Base-by-base conservation (phyloP, 2,888 invertebrate genomes). In the Slavum lentiscoides region DNA sequence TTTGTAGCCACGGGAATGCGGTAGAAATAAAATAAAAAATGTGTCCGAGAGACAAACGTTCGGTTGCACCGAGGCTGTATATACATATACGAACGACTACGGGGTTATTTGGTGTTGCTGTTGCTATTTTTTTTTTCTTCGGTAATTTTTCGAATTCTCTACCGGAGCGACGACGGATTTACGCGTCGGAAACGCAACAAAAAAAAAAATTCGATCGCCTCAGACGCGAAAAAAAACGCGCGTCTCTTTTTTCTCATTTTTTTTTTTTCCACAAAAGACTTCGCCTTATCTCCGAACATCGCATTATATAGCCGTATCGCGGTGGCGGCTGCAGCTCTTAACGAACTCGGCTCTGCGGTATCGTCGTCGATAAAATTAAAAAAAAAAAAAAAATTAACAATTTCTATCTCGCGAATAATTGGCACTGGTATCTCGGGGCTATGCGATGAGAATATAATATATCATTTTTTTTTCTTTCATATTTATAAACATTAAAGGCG, bases 201-300 rank as follows among this genome's bases (percentile, higher is more conserved):
- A 30, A 30, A 59, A 67, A 75, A 58, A 43, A 75, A 58, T 61
- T 61, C 69, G 62, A 70, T 69, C 64, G 80, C 64, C 64, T 58
- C 80, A 80, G 80, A 80, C 80, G 80, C 72, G 80, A 80, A 80
- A 80, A 80, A 80, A 77, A 67, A 39, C 0, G 13, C 5, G 1
- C 4, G 2, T 30, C 30, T 1, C 4, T 30, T 30, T 30, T 30
- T 30, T 4, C 30, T 30, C 4, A n/a, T 30, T 30, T 30, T 30
- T 30, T 30, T 0, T 62, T 80, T 69, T 80, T 72, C 64, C 58
- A 55, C 80, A 43, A 70, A 55, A 72, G 70, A 67, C 23, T 39
- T 72, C 72, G 17, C 39, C 70, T 70, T 80, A 80, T 80, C 80
- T 70, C 64, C 70, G 55, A 23, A 15, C 55, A 72, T 72, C 64